These are phyloP conservation scores for Sisyra nigra DNA, from an alignment of 2,888 invertebrate species.

Conservation along the genomic window DNA sequence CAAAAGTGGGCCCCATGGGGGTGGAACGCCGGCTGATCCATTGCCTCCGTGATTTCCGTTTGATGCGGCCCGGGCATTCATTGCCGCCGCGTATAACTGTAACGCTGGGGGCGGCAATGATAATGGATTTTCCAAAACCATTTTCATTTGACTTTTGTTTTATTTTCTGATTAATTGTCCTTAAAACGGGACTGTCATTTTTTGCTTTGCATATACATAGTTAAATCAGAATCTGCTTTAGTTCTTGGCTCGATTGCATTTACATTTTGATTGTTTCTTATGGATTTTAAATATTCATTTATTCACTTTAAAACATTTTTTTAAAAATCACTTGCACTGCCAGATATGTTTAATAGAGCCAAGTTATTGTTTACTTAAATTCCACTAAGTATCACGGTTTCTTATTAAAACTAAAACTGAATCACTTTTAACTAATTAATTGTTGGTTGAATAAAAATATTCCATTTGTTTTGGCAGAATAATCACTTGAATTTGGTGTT, in stretches of 20 bases:
- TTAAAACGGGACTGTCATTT: neutral
- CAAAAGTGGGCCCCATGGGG: conserved; percentile 28
- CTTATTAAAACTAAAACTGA: too few relatives aligned
- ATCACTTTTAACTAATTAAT: too few relatives aligned
- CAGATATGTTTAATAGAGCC: too few relatives aligned
- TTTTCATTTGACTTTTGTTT: conserved; percentile 16
- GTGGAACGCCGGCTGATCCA: conserved; percentile 30
- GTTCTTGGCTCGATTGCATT: neutral
- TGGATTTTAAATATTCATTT: too few relatives aligned
- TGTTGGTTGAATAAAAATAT: too few relatives aligned
- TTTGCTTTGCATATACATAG: neutral
- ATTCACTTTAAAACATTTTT: too few relatives aligned
- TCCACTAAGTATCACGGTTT: too few relatives aligned
- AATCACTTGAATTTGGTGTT: too few relatives aligned
- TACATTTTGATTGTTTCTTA: too few relatives aligned
- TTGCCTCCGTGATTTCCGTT: conserved; percentile 14
- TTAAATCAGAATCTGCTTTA: neutral
- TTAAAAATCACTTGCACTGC: too few relatives aligned
- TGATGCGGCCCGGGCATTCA: conserved; percentile 23
- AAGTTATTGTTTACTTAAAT: too few relatives aligned
- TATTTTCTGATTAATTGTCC: neutral
- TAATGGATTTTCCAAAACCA: conserved; percentile 43
- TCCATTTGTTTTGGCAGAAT: too few relatives aligned
- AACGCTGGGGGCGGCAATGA: conserved; percentile 50
- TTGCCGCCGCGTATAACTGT: conserved; percentile 53